Evolutionary conservation across 2,113 vertebrate genomes (phyloP), one percentile per base, ranked within the genome.

Genomic region (Ochotona curzoniae): DNA sequence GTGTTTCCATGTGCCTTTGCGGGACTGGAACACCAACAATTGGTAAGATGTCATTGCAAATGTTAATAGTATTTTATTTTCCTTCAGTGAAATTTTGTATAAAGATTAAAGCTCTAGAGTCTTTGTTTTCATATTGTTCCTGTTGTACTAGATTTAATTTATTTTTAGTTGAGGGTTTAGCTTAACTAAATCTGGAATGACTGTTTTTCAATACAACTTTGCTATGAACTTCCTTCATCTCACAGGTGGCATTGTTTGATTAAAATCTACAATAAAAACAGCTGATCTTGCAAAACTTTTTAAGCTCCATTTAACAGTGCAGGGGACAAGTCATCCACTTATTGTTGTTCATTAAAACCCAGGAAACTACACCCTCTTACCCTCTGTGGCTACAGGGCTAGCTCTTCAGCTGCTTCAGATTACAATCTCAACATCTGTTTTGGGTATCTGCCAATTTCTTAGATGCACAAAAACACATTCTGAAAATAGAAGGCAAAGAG

Each of bases 261-360:
- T 83, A 74, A 73, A 93, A 32, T 81, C 66, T 76, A 57, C 21
- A 91, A 70, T 85, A 96, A 95, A 97, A 95, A 94, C 82, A 94
- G 83, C 93, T 71, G 49, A 67, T 67, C 25, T 67, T 81, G 85
- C 70, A 84, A 75, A 78, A 63, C 51, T 57, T 93, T 93, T 44
- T 90, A 30, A 87, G 67, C 32, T 67, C n/a, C 32, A 81, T 30
- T 73, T 89, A 81, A 57, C n/a, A 70, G 70, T 69, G 23, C 60
- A 87, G 38, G 61, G 83, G 17, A 94, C 64, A 30, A 94, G 83
- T 83, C 67, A 87, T 38, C n/a, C 69, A 91, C 32, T 54, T 85
- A 89, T 83, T 96, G 78, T 83, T 88, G 47, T 93, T 90, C 51
- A 86, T 0, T 61, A 64, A 93, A 96, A 32, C 73, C 76, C 69